Evolutionary conservation across 2,888 invertebrate genomes (phyloP).

Genomic region (Flabesymbios commensalis): DNA sequence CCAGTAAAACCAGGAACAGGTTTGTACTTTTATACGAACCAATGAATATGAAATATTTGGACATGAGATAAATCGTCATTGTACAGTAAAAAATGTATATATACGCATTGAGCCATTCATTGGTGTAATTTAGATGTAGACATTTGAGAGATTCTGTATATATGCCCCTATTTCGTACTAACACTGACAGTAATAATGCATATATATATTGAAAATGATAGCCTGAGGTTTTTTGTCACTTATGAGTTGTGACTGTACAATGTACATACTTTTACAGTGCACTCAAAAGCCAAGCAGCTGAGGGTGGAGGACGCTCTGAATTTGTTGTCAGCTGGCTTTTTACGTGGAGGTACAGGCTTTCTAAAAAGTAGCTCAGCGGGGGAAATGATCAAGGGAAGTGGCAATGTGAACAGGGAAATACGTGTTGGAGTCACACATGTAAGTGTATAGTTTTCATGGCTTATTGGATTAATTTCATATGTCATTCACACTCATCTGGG

Average conservation of each 20-base stretch:
- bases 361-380: slow-evolving; percentile 77
- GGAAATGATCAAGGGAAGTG: slow-evolving; percentile 94
- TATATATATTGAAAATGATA: no score
- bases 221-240: no score
- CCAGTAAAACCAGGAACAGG: slow-evolving; percentile 3
- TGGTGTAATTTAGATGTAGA: no score
- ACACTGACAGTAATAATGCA: no score
- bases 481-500: not conserved
- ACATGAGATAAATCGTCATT: not conserved
- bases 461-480: not conserved
- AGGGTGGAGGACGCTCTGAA: slow-evolving; percentile 82
- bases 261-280: no score
- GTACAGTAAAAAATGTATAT: no score
- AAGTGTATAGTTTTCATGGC: slow-evolving; percentile 59
- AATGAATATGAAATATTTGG: no score
- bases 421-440: slow-evolving; percentile 97
- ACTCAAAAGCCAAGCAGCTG: no score
- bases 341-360: slow-evolving; percentile 88
- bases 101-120: no score
- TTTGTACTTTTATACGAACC: not conserved
- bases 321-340: slow-evolving; percentile 89
- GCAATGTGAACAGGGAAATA: slow-evolving; percentile 91
- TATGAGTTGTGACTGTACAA: no score
- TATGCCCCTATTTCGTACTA: no score
- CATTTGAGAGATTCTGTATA: no score